These are phyloP conservation scores for Craniophora ligustri DNA, from an alignment of 2,888 invertebrate species.

Conservation along the genomic window DNA sequence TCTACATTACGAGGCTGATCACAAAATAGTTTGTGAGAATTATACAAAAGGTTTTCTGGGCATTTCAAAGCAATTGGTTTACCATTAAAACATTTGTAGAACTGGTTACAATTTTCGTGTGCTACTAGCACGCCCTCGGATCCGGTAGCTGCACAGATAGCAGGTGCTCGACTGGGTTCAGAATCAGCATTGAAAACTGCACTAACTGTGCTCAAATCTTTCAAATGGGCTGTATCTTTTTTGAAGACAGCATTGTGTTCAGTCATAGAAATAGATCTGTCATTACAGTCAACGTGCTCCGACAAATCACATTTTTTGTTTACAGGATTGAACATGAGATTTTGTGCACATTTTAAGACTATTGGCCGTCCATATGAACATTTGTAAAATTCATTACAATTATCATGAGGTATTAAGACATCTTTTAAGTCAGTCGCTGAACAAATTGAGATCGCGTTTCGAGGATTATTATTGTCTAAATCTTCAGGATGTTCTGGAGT, in stretches of 20 bases:
- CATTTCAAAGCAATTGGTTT: conserved; percentile 49
- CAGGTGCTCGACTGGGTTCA: conserved; percentile 21
- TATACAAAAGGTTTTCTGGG: conserved; percentile 44
- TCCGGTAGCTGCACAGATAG: conserved; percentile 49
- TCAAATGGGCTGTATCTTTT: neutral
- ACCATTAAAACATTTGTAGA: conserved; percentile 54
- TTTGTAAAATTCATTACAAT: conserved; percentile 65
- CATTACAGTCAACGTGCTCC: conserved; percentile 60
- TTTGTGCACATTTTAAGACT: conserved; percentile 43
- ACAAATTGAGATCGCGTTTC: conserved; percentile 57
- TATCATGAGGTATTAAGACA: conserved; percentile 60
- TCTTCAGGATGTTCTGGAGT: neutral
- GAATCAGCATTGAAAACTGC: conserved; percentile 15
- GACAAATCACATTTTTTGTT: conserved; percentile 63
- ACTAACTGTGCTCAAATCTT: neutral
- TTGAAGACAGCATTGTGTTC: conserved; percentile 7
- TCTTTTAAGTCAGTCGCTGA: conserved; percentile 53
- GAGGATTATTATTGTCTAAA: conserved; percentile 53
- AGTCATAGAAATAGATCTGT: conserved; percentile 40
- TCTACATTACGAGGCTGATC: conserved; percentile 54
- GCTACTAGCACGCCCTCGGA: conserved; percentile 53
- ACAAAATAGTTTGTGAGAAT: conserved; percentile 50
- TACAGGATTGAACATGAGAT: conserved; percentile 56
- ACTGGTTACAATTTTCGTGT: conserved; percentile 59
- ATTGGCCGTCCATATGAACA: conserved; percentile 58